Conservation (phyloP, 2,113 vertebrate species). For the Elephas maximus region DNA sequence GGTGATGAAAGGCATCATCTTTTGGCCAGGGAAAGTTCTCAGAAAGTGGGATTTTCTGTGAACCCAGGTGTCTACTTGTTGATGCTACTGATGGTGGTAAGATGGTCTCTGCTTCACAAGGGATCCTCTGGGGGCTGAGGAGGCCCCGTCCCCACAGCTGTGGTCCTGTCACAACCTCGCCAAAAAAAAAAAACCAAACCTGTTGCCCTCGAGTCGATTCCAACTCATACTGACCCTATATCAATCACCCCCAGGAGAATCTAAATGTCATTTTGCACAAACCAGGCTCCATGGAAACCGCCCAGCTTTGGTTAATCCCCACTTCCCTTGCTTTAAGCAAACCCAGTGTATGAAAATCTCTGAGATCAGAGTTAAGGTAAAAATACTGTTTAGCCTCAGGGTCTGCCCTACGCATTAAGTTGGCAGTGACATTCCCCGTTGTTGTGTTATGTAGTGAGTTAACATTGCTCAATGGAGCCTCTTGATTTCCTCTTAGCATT, state of each 20-base stretch:
- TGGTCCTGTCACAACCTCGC: neutral
- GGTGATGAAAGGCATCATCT: neutral
- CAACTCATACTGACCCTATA: too few species aligned
- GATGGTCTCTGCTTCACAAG: neutral
- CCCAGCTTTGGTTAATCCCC: neutral
- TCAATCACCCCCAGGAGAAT: neutral
- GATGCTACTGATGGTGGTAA: too few species aligned
- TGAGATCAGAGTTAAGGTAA: neutral
- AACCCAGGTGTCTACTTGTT: neutral
- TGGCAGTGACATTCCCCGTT: accelerated
- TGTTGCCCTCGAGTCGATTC: too few species aligned
- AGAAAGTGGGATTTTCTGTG: neutral
- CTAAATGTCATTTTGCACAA: neutral
- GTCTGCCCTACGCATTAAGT: neutral
- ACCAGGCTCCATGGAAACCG: slow-evolving; percentile 11
- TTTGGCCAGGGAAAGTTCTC: neutral
- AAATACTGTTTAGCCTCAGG: neutral
- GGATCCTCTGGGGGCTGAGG: neutral
- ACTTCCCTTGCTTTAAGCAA: neutral
- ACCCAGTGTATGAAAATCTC: neutral
- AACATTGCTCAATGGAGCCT: accelerated
- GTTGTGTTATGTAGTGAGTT: accelerated
- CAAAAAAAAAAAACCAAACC: too few species aligned
- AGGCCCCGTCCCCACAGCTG: neutral
- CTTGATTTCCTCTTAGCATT: neutral